Evolutionary conservation across 2,888 invertebrate species (phyloP), one percentile per base, ranked within the genome.

Genomic region (Carpatolechia fugitivella): DNA sequence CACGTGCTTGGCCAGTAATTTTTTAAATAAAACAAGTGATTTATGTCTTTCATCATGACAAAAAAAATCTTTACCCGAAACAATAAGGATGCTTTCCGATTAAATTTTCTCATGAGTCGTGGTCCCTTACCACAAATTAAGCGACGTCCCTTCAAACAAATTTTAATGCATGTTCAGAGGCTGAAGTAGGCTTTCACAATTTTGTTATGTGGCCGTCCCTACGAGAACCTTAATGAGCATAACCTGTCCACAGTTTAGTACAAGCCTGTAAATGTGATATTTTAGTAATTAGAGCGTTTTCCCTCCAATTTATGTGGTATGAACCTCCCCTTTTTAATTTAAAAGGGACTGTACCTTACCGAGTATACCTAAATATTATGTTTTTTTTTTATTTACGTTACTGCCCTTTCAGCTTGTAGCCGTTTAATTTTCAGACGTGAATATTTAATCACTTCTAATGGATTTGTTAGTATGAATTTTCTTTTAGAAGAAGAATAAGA

Each of bases 211-310:
- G 65, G 62, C 55, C 35, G 47, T 56, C 65, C 67, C 61, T 64
- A 60, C 48, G 60, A 58, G 16, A 41, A 61, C 65, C 69, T 74
- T 84, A 81, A 84, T 81, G 80, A 80, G 78, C 66, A 69, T 72
- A 74, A 76, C 76, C 72, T 78, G 77, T 80, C 80, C 76, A 65
- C 70, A 68, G 72, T 68, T 72, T 72, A 69, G 65, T 75, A 62
- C 64, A 18, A 14, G 68, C 66, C 70, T 74, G 75, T 75, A 72
- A 81, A 82, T 79, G 78, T 74, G 76, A 77, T 82, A 78, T 81
- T 79, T 73, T 71, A 82, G 84, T 82, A 83, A 82, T 83, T 84
- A 83, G 74, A 78, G 68, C 76, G 76, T 75, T 79, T 76, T 66
- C 79, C 58, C 74, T 74, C 70, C 76, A 77, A 79, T 79, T 79